phyloP scores from a whole-genome alignment of 35 echinoderm and acorn worm species.

The Heliocidaris erythrogramma region DNA sequence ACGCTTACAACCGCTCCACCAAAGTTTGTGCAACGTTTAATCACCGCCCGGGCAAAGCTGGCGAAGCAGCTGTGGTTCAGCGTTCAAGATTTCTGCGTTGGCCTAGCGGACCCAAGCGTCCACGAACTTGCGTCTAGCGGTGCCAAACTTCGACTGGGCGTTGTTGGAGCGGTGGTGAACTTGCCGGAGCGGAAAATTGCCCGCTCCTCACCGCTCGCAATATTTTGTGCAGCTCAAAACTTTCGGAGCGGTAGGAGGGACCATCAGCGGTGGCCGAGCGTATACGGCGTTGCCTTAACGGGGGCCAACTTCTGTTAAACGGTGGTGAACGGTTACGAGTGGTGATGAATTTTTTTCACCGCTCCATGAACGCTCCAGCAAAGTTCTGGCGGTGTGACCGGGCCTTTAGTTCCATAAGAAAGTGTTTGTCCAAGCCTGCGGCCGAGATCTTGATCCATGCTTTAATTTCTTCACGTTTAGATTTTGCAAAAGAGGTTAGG shows the following conservation, averaged over 20 bases:
- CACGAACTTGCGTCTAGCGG: constrained; percentile 35
- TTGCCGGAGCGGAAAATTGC: constrained; percentile 39
- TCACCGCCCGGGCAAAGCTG: constrained; percentile 41
- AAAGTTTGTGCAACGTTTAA: constrained; percentile 42
- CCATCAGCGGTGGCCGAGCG: constrained; percentile 38
- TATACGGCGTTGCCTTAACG: constrained; percentile 35
- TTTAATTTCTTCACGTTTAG: too few species aligned
- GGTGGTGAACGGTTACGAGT: constrained; percentile 21
- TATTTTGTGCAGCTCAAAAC: constrained; percentile 38
- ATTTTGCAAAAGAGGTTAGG: too few species aligned
- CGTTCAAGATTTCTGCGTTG: constrained; percentile 22
- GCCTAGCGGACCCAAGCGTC: constrained; percentile 35
- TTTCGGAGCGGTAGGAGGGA: constrained; percentile 34
- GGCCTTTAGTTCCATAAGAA: too few species aligned
- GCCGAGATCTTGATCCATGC: too few species aligned
- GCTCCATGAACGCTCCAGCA: neutral
- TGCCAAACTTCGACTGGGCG: constrained; percentile 34
- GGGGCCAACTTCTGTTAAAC: constrained; percentile 29
- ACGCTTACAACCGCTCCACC: constrained; percentile 35
- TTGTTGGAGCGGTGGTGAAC: constrained; percentile 32
- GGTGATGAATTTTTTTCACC: constrained; percentile 19
- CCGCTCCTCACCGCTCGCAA: constrained; percentile 31
- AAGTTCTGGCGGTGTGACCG: neutral
- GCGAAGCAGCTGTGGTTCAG: constrained; percentile 29
- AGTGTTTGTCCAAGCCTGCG: too few species aligned